Evolutionary conservation across 1,140 invertebrate species (phyloP).

Genomic region (Drosophila parvula): DNA sequence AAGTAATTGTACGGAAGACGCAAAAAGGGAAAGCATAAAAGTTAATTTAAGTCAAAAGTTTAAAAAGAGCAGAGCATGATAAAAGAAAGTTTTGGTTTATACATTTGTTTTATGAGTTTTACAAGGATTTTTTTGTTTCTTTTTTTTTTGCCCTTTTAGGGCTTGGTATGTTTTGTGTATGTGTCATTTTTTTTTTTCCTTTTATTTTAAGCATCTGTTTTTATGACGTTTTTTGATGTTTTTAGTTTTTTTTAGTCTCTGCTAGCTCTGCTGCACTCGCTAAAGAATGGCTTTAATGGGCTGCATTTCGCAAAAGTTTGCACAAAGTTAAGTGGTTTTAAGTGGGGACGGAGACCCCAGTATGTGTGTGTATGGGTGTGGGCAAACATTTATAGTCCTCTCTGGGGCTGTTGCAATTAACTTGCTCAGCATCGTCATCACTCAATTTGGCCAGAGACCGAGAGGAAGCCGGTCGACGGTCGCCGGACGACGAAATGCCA

Average conservation of each 20-base stretch:
- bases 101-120: conserved; percentile 78
- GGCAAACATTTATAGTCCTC: conserved; percentile 11
- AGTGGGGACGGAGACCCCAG: background rate
- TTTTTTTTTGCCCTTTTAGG: conserved; percentile 24
- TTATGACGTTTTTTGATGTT: conserved; percentile 49
- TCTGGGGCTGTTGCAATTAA: conserved; percentile 57
- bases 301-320: conserved; percentile 4
- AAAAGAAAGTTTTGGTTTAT: conserved; percentile 79
- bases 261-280: conserved; percentile 42
- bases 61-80: conserved; percentile 81
- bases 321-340: background rate
- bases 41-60: conserved; percentile 72
- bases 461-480: conserved; percentile 14
- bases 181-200: conserved; percentile 18
- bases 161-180: conserved; percentile 9
- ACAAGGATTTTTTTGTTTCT: conserved; percentile 44
- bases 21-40: conserved; percentile 47
- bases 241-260: conserved; percentile 22
- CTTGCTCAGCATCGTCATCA: conserved; percentile 33
- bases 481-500: conserved; percentile 42
- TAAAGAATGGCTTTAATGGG: conserved; percentile 62
- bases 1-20: conserved; percentile 45
- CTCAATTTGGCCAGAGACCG: conserved; percentile 47
- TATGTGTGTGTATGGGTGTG: background rate
- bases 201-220: conserved; percentile 59